Evolutionary conservation across 2,797 vertebrate genomes (phyloP).

Genomic region (Diplodus puntazzo): DNA sequence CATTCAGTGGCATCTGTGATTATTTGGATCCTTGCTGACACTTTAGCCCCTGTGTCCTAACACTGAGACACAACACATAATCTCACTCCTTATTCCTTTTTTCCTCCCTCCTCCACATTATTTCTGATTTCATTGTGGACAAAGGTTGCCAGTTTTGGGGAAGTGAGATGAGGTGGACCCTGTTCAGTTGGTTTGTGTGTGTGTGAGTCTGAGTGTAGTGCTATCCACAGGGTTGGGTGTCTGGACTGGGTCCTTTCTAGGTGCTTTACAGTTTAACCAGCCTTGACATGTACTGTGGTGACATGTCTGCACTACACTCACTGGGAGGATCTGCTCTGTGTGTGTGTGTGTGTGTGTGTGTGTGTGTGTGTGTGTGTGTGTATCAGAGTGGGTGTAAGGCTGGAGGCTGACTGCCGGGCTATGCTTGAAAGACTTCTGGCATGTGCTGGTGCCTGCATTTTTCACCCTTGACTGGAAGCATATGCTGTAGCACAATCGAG

Average conservation of each 20-base stretch:
- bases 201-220: constrained; percentile 35
- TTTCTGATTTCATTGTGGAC: constrained; percentile 22
- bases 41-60: constrained; percentile 37
- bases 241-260: constrained; percentile 89
- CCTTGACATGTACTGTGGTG: constrained; percentile 93
- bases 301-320: constrained; percentile 92
- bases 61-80: constrained; percentile 40
- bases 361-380: constrained; percentile 45
- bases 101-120: background rate
- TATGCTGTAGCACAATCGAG: constrained; percentile 94
- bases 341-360: constrained; percentile 37
- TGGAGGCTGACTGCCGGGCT: constrained; percentile 93
- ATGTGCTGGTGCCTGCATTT: constrained; percentile 94
- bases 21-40: constrained; percentile 59
- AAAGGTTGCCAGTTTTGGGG: constrained; percentile 17
- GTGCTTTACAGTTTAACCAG: constrained; percentile 90
- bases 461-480: constrained; percentile 98
- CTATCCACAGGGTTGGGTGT: constrained; percentile 85
- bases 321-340: constrained; percentile 68
- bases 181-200: constrained; percentile 12
- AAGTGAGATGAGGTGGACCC: constrained; percentile 18
- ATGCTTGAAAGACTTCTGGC: constrained; percentile 97
- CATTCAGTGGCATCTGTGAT: constrained; percentile 62
- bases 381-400: constrained; percentile 81
- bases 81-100: constrained; percentile 3